phyloP scores from a whole-genome alignment of 1,140 invertebrate species.

The Drosophila arawakana region DNA sequence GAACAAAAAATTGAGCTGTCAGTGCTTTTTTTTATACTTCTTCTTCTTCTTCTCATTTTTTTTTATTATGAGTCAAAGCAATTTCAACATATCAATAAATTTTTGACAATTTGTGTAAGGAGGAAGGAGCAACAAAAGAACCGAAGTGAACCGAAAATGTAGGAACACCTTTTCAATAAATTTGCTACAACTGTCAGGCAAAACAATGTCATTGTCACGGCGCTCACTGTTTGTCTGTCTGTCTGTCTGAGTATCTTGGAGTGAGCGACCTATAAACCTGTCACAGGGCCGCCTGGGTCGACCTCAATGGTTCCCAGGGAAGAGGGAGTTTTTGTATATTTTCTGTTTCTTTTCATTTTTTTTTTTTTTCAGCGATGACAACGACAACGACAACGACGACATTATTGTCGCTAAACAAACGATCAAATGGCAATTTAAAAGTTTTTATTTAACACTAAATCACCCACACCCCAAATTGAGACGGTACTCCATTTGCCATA shows the following conservation, averaged over 20 bases:
- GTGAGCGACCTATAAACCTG: constrained; percentile 78
- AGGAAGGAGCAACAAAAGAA: constrained; percentile 10
- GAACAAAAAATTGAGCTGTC: constrained; percentile 72
- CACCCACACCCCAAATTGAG: constrained; percentile 72
- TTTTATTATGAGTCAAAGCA: constrained; percentile 59
- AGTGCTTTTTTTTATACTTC: constrained; percentile 31
- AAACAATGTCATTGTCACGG: constrained; percentile 83
- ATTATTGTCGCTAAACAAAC: constrained; percentile 84
- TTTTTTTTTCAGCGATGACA: constrained; percentile 20
- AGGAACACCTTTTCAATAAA: constrained; percentile 82
- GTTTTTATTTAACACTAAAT: constrained; percentile 84
- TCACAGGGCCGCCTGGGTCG: constrained; percentile 52
- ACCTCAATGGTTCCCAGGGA: constrained; percentile 9
- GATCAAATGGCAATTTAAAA: constrained; percentile 84
- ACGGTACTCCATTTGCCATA: constrained; percentile 25
- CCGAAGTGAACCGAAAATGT: constrained; percentile 35
- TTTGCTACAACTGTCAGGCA: constrained; percentile 83
- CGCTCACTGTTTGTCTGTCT: constrained; percentile 30
- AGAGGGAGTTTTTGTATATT: too few species aligned
- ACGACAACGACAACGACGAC: constrained; percentile 60
- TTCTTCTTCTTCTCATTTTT: constrained; percentile 19
- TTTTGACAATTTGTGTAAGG: constrained; percentile 71
- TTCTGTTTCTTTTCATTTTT: too few species aligned
- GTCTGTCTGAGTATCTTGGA: constrained; percentile 40
- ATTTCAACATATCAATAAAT: constrained; percentile 83